Percentiles rank a stretch among this genome's conserved stretches.
Evolutionary conservation across 2,888 invertebrate species (phyloP).

Genomic region (Volucella zonaria): DNA sequence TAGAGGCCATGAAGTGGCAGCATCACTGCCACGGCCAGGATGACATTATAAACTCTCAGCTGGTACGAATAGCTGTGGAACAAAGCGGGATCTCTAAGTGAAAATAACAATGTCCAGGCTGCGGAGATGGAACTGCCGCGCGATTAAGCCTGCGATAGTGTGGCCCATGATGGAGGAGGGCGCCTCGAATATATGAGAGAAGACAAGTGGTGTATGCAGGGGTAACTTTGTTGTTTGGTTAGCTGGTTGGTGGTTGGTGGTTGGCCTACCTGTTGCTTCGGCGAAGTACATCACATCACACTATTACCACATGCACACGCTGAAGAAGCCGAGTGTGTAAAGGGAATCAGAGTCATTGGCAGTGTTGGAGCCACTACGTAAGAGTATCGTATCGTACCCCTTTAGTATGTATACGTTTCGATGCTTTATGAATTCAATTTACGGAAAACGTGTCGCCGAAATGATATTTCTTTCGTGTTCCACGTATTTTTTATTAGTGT

Average conservation of each 20-base stretch:
- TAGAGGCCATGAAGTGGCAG: constrained; percentile 72
- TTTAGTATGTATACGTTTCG: constrained; percentile 3
- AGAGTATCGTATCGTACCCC: not conserved
- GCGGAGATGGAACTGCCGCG: constrained; percentile 32
- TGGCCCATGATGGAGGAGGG: constrained; percentile 58
- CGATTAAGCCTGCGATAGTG: constrained; percentile 29
- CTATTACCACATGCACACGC: not conserved
- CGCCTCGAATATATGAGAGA: constrained; percentile 28
- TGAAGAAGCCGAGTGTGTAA: not conserved
- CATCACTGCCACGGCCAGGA: constrained; percentile 72
- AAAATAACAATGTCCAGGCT: constrained; percentile 71
- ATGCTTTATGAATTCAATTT: constrained; percentile 75
- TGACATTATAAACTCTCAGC: constrained; percentile 74
- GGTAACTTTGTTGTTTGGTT: constrained; percentile 17
- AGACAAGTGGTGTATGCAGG: not conserved
- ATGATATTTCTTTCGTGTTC: constrained; percentile 74
- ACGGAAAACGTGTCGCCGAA: constrained; percentile 75
- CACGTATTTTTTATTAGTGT: constrained; percentile 74
- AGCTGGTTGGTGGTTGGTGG: too few relatives aligned
- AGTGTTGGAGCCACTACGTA: not conserved
- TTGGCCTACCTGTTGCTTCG: constrained; percentile 64
- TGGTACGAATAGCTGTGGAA: constrained; percentile 29
- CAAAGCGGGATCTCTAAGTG: constrained; percentile 62
- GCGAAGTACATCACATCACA: constrained; percentile 10
- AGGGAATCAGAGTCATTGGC: constrained; percentile 55